Evolutionary conservation across 2,888 invertebrate species (phyloP).

Genomic region (Amiota communis): DNA sequence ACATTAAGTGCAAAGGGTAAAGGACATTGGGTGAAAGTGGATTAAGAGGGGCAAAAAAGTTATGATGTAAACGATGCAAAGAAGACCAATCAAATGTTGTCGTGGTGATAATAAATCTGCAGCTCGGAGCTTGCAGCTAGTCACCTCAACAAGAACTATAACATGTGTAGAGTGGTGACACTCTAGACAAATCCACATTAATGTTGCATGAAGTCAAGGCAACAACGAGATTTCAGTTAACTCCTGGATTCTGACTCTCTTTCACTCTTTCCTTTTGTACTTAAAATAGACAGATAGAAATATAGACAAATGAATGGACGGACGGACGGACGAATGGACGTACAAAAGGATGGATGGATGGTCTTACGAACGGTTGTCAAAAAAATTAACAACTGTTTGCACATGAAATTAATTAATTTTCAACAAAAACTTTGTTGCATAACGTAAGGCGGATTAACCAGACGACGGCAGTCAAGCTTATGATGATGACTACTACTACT

Average conservation of each 20-base stretch:
- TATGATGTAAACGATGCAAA: conserved; percentile 2
- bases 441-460: conserved; percentile 53
- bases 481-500: neutral
- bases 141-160: too few relatives aligned
- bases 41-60: neutral
- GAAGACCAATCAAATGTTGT: conserved; percentile 25
- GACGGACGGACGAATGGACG: neutral
- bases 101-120: conserved; percentile 22
- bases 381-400: conserved; percentile 57
- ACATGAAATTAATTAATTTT: conserved; percentile 62
- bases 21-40: too few relatives aligned
- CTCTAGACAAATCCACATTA: neutral
- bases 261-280: too few relatives aligned
- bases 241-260: too few relatives aligned
- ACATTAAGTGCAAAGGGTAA: neutral
- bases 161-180: neutral
- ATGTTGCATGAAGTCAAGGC: conserved; percentile 19
- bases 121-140: neutral
- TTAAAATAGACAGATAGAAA: too few relatives aligned
- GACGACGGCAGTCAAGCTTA: conserved; percentile 20
- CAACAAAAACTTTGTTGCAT: conserved; percentile 47
- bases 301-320: neutral
- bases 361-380: too few relatives aligned
- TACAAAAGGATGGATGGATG: neutral
- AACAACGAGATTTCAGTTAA: neutral